Conservation (phyloP, 2,797 vertebrate species). For the Staurois parvus region DNA sequence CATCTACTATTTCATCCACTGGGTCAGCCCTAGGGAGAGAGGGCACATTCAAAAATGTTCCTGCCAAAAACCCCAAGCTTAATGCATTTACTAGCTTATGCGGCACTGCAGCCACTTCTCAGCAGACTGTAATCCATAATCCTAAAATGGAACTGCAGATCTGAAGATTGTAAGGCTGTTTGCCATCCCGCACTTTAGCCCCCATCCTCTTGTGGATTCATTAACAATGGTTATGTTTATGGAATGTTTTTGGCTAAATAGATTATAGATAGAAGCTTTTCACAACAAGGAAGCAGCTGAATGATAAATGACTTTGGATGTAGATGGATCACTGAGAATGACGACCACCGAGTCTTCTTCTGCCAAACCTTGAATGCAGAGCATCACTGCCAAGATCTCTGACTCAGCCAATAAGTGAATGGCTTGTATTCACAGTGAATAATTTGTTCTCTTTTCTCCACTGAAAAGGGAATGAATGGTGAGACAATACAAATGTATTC, state of each 20-base stretch:
- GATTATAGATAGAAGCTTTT: not conserved
- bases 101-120: constrained; percentile 66
- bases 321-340: not conserved
- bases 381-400: not conserved
- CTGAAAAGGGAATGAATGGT: not conserved
- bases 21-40: constrained; percentile 75
- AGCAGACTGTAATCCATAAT: constrained; percentile 65
- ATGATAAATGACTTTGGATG: constrained; percentile 8
- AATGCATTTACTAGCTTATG: constrained; percentile 66
- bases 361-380: not conserved
- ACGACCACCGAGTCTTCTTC: not conserved
- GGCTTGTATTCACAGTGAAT: not conserved
- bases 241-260: not conserved
- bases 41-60: constrained; percentile 71
- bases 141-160: constrained; percentile 67
- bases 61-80: constrained; percentile 68
- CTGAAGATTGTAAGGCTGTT: constrained; percentile 66
- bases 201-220: not conserved
- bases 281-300: constrained; percentile 6
- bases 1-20: constrained; percentile 80
- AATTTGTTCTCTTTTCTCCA: not conserved
- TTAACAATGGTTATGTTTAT: constrained; percentile 15
- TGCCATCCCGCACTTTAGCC: constrained; percentile 61
- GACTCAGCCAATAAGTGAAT: not conserved
- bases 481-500: not conserved